Evolutionary conservation across 92 coral and sea anemone genomes (phyloP).

Genomic region (Meandrina meandrites): DNA sequence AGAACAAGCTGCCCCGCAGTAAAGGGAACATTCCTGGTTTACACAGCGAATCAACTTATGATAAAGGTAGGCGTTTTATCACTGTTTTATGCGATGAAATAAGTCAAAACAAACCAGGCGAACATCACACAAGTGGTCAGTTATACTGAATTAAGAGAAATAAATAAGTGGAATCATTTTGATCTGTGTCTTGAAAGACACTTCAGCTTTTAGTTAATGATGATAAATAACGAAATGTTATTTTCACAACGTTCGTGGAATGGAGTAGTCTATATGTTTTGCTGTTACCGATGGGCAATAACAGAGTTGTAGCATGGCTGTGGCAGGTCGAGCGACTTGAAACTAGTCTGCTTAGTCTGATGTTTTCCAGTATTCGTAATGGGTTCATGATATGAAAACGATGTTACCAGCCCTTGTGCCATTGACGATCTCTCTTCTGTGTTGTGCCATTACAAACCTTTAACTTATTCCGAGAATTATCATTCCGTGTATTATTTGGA

Average conservation of each 20-base stretch:
- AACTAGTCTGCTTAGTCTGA: too few species aligned
- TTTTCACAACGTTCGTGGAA: not conserved
- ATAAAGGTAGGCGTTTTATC: not conserved
- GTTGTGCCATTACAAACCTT: too few species aligned
- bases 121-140: not conserved
- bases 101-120: not conserved
- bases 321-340: too few species aligned
- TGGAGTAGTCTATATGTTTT: not conserved
- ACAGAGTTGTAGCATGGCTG: too few species aligned
- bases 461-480: too few species aligned
- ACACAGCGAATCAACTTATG: not conserved
- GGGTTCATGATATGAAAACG: too few species aligned
- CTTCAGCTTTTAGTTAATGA: not conserved
- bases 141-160: not conserved
- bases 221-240: not conserved
- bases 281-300: too few species aligned
- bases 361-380: too few species aligned
- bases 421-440: too few species aligned
- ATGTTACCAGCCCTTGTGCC: too few species aligned
- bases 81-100: not conserved
- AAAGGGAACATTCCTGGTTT: not conserved
- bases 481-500: too few species aligned
- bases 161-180: not conserved
- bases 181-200: not conserved
- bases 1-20: not conserved